A percentile compares a stretch with the other conserved stretches of the same genome.
Conservation (phyloP, 2,888 invertebrate species). For the Disparrhopalites patrizii region DNA sequence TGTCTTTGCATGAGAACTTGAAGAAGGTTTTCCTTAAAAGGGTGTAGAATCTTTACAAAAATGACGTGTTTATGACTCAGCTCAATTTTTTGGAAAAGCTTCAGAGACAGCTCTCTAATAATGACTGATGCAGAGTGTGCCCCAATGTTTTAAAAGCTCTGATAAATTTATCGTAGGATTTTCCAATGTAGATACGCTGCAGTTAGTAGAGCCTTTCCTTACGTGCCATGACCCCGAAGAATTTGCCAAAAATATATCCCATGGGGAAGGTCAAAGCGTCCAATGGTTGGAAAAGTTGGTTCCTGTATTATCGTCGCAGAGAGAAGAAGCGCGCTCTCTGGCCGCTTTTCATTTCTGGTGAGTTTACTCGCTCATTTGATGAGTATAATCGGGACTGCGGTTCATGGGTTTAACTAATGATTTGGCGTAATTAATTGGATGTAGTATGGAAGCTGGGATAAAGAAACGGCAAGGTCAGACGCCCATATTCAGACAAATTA, state of each 20-base stretch:
- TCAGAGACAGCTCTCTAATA: too few relatives aligned
- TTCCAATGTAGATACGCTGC: constrained; percentile 69
- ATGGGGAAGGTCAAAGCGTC: constrained; percentile 93
- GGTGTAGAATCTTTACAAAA: too few relatives aligned
- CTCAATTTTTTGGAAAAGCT: too few relatives aligned
- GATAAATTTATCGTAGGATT: constrained; percentile 26
- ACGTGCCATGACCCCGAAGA: constrained; percentile 89
- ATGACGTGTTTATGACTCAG: too few relatives aligned
- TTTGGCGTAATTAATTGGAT: constrained; percentile 52
- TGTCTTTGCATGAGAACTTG: too few relatives aligned
- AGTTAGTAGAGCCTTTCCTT: constrained; percentile 94
- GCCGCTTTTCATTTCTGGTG: constrained; percentile 80
- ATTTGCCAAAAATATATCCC: constrained; percentile 91
- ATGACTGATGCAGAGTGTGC: constrained; percentile 16
- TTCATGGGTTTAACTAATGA: not conserved
- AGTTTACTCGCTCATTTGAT: not conserved
- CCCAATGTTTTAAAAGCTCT: constrained; percentile 14
- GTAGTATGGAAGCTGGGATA: constrained; percentile 98
- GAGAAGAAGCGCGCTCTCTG: constrained; percentile 92
- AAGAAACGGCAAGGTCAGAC: constrained; percentile 90
- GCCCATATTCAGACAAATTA: constrained; percentile 87
- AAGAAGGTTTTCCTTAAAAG: too few relatives aligned
- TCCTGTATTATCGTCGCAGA: constrained; percentile 87
- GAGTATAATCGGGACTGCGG: too few relatives aligned
- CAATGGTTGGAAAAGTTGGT: constrained; percentile 90